Evolutionary conservation across 1,140 invertebrate genomes (phyloP), one percentile per base, ranked within the genome.

Genomic region (Coptotermes formosanus): DNA sequence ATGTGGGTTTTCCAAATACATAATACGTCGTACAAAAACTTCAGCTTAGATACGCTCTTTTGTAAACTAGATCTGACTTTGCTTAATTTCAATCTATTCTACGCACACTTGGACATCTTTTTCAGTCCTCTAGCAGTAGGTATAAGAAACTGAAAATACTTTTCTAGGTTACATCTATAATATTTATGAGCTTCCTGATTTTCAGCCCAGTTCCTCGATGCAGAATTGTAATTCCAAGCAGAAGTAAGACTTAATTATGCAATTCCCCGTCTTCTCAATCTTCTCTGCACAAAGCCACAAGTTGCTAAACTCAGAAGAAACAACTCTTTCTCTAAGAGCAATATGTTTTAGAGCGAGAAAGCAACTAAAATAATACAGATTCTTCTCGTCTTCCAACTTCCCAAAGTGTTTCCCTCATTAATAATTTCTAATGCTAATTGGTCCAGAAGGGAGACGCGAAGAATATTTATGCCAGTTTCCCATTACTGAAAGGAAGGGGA

Each of bases 351-450:
- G 30, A 25, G 64, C 64, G 25, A 75, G 64, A 75, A 75, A 75
- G n/a, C 64, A 75, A 75, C 64, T 75, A 75, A 75, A 75, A 75
- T 75, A 75, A 25, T 75, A 75, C n/a, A 25, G 64, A 30, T 75
- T 75, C 64, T 75, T 75, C 64, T 75, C 64, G 64, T 75, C 25
- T 30, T 30, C 64, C 64, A 75, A 75, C 64, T 75, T 75, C 14
- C 25, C 64, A 75, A 75, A 75, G 64, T 75, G 64, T 75, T 75
- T 75, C 25, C 14, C 64, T 75, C 64, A 75, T 75, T 75, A 75
- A 75, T 75, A 75, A 75, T 75, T 75, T 75, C 64, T 75, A 75
- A 75, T 75, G 64, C 64, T 75, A 75, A 75, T 75, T 75, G 64
- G 64, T 75, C 25, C 25, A 75, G n/a, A 30, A 75, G 64, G 16